Conservation (phyloP, 1,140 invertebrate genomes). For the Tribolium madens region DNA sequence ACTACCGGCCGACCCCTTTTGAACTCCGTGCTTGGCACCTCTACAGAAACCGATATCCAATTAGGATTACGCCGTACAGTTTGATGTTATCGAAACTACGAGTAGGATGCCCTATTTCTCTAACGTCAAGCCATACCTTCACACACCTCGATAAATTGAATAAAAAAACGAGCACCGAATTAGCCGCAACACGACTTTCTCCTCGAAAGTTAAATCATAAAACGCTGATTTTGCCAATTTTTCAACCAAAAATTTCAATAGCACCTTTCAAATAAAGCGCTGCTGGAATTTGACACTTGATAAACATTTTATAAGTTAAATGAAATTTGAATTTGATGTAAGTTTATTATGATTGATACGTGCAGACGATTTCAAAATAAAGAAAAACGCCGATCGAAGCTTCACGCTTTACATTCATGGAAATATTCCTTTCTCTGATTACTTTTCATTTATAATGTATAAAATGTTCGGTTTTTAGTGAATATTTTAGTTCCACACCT, state of each 20-base stretch:
- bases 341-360: conserved; percentile 25
- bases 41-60: conserved; percentile 54
- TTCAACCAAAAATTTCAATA: no score
- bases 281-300: conserved; percentile 10
- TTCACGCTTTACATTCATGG: not conserved
- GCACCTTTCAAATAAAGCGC: not conserved
- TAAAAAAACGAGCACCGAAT: conserved; percentile 18
- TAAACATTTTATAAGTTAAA: conserved; percentile 12
- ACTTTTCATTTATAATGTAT: conserved; percentile 5
- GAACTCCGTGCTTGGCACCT: conserved; percentile 53
- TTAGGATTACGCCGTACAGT: conserved; percentile 54
- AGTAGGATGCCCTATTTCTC: conserved; percentile 42
- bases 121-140: conserved; percentile 24
- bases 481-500: conserved; percentile 23
- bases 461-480: conserved; percentile 4
- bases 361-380: not conserved
- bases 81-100: conserved; percentile 54
- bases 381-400: not conserved
- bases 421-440: not conserved
- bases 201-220: not conserved
- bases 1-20: conserved; percentile 48
- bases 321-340: not conserved
- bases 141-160: conserved; percentile 35
- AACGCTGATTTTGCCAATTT: not conserved
- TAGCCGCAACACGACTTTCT: not conserved